Evolutionary conservation across 2,113 vertebrate species (phyloP).

Genomic region (Gymnobelideus leadbeateri): DNA sequence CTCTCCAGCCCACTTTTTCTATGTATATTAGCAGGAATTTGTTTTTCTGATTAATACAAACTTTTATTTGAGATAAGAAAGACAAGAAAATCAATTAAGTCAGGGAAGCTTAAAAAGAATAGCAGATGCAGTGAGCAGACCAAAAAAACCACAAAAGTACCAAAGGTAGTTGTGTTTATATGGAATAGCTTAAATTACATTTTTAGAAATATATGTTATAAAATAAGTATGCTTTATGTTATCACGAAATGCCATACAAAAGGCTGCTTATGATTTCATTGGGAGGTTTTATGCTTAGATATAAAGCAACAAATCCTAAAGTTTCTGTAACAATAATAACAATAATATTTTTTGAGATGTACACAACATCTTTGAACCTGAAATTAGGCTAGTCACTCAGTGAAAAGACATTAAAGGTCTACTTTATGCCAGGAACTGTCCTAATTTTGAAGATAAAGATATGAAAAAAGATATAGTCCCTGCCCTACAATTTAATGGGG

Average conservation of each 20-base stretch:
- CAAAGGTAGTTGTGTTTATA: background rate
- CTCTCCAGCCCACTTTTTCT: background rate
- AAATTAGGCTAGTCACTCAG: background rate
- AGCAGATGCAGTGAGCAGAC: background rate
- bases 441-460: background rate
- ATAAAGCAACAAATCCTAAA: background rate
- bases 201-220: slow-evolving; percentile 45
- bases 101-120: background rate
- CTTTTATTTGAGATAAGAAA: background rate
- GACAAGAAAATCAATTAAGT: background rate
- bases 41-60: background rate
- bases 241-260: background rate
- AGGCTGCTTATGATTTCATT: background rate
- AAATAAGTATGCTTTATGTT: background rate
- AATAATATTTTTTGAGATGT: background rate
- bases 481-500: background rate
- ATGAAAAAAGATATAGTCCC: background rate
- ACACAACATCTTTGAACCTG: background rate
- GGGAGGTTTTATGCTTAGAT: background rate
- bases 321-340: background rate
- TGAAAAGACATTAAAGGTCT: background rate
- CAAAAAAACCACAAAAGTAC: background rate
- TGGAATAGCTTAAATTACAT: background rate
- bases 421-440: background rate
- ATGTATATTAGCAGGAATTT: background rate